These are phyloP conservation scores for Pyralis farinalis DNA, from an alignment of 2,888 invertebrate species.

Conservation along the genomic window DNA sequence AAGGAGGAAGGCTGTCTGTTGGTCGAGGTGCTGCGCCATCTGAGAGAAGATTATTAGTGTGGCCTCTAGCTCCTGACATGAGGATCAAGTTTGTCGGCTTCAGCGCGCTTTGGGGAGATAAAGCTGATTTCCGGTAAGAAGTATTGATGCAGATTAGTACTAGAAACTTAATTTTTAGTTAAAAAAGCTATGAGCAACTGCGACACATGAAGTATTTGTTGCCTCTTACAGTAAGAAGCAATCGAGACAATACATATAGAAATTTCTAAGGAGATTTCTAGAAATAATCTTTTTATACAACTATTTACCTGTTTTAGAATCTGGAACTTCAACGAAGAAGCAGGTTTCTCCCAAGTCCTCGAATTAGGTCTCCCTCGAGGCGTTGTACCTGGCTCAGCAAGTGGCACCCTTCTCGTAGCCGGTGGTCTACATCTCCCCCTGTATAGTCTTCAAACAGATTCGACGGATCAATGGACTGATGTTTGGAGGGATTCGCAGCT, in stretches of 20 bases:
- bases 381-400: constrained; percentile 84
- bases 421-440: constrained; percentile 83
- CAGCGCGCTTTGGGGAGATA: constrained; percentile 83
- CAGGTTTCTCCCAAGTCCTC: constrained; percentile 85
- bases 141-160: too few relatives aligned
- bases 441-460: constrained; percentile 57
- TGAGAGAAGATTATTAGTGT: constrained; percentile 79
- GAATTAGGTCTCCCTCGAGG: constrained; percentile 83
- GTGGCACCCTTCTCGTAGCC: constrained; percentile 81
- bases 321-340: constrained; percentile 87
- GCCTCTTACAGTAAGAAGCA: too few relatives aligned
- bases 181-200: too few relatives aligned
- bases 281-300: too few relatives aligned
- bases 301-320: constrained; percentile 68
- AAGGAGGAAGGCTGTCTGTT: constrained; percentile 78
- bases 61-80: constrained; percentile 82
- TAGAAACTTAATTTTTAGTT: too few relatives aligned
- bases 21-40: constrained; percentile 80
- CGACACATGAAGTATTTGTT: too few relatives aligned
- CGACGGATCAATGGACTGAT: constrained; percentile 60
- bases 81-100: constrained; percentile 83
- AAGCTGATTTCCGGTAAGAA: constrained; percentile 83
- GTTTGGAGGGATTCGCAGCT: constrained; percentile 72
- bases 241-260: too few relatives aligned
- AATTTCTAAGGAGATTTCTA: too few relatives aligned